Base-by-base conservation (phyloP, 2,113 vertebrate genomes). In the Rhineura floridana region DNA sequence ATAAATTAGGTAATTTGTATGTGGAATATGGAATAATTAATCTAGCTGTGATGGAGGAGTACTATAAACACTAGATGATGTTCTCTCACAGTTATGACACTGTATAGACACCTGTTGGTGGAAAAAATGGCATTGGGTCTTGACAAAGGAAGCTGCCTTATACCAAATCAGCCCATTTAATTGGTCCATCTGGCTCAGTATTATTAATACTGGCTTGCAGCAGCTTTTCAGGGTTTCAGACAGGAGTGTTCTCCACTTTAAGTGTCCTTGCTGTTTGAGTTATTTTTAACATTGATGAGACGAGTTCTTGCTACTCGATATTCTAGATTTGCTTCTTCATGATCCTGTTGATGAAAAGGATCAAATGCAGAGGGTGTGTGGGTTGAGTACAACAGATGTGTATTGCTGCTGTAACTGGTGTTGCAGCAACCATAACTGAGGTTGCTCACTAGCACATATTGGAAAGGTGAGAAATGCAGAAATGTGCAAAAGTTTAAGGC, bases 361-460 rank as follows among this genome's bases (percentile, higher is more conserved):
- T 63, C 30, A 75, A 28, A 44, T 59, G 48, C 28, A 46, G 72
- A 65, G 39, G n/a, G 11, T 28, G 30, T 52, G 19, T 78, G 11
- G 52, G 25, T 69, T 50, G 72, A 62, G 1, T 59, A 67, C 42
- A 15, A 15, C 36, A 42, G n/a, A 83, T 21, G 48, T 36, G 12
- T 39, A 10, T 30, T 85, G 36, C 39, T 62, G 28, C 10, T 70
- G 28, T 5, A 70, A 52, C 33, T 55, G 75, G 55, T 59, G 76
- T 33, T 76, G 50, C 83, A 78, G 78, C 87, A 39, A 65, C 78
- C n/a, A n/a, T n/a, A 33, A 33, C 78, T 50, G 67, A 91, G 52
- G 42, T 6, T 67, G 15, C 87, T 91, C 89, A 46, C 6, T 88
- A 44, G 46, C 70, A 30, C n/a, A 11, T 86, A 33, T 4, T 36